These are phyloP conservation scores for Discoglossus pictus DNA, from an alignment of 2,797 vertebrate species.

Conservation along the genomic window DNA sequence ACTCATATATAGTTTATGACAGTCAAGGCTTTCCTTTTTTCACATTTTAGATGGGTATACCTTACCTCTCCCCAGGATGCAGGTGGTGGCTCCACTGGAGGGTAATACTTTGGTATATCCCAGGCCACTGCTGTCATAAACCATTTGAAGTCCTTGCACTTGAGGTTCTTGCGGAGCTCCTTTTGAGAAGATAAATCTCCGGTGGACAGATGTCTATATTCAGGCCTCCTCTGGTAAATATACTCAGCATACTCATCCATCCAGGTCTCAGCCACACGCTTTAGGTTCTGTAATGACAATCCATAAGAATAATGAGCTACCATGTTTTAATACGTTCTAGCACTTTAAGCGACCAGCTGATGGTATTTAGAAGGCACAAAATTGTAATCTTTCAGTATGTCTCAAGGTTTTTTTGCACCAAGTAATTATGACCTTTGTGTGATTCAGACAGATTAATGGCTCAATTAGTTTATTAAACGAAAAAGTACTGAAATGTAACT, in stretches of 20 bases:
- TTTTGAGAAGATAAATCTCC: slow-evolving; percentile 85
- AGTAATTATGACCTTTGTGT: slow-evolving; percentile 39
- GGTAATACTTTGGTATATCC: slow-evolving; percentile 87
- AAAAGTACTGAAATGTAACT: slow-evolving; percentile 31
- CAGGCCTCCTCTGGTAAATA: slow-evolving; percentile 85
- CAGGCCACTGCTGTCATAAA: slow-evolving; percentile 87
- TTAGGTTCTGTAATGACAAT: slow-evolving; percentile 75
- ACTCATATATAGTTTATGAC: too few species aligned
- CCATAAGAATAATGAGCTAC: slow-evolving; percentile 34
- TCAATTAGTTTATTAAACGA: slow-evolving; percentile 42
- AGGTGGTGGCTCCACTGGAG: slow-evolving; percentile 83
- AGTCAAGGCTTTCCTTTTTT: too few species aligned
- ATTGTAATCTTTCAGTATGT: too few species aligned
- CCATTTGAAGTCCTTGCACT: slow-evolving; percentile 90
- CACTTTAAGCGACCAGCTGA: background rate
- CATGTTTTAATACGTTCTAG: too few species aligned
- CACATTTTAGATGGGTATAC: too few species aligned
- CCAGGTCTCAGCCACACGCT: slow-evolving; percentile 88
- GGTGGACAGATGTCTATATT: slow-evolving; percentile 85
- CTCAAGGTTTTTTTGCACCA: slow-evolving; percentile 46
- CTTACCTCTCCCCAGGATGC: slow-evolving; percentile 88
- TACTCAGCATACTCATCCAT: slow-evolving; percentile 89
- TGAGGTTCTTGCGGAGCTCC: slow-evolving; percentile 81
- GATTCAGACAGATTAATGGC: slow-evolving; percentile 38
- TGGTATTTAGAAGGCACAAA: too few species aligned